A percentile compares a stretch with the other conserved stretches of the same genome.
Conservation (phyloP, 2,113 vertebrate species). For the Protomyctophum bolini region DNA sequence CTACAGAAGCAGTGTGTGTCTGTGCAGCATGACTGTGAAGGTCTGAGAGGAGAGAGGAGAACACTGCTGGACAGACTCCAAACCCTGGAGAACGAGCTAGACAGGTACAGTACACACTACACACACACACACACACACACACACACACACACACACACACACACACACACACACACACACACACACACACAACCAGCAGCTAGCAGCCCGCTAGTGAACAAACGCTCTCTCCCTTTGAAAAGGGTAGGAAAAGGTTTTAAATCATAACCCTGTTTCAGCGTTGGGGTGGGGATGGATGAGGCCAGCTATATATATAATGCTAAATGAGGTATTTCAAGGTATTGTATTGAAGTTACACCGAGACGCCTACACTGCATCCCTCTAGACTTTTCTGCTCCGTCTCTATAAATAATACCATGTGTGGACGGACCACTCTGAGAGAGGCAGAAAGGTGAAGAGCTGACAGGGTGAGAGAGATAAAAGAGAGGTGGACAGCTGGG, state of each 20-base stretch:
- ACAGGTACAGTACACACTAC: slow-evolving; percentile 80
- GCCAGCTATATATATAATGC: no score
- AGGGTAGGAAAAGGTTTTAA: no score
- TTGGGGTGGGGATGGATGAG: no score
- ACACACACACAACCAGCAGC: neutral
- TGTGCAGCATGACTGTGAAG: slow-evolving; percentile 87
- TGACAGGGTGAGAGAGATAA: neutral
- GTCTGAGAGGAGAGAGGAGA: slow-evolving; percentile 85
- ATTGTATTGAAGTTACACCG: no score
- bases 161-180: neutral
- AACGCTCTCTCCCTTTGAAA: no score
- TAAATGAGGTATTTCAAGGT: no score
- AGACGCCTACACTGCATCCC: neutral
- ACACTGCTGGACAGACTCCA: slow-evolving; percentile 84
- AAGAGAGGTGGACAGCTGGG: no score
- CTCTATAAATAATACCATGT: no score
- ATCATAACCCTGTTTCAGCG: no score
- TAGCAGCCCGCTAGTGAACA: no score
- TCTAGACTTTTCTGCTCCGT: neutral
- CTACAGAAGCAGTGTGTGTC: slow-evolving; percentile 84
- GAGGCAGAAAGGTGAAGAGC: neutral
- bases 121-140: neutral
- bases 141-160: neutral
- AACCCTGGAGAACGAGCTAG: slow-evolving; percentile 87
- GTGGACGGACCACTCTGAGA: no score